Evolutionary conservation across 92 coral and sea anemone genomes (phyloP).

Genomic region (Montipora capitata): DNA sequence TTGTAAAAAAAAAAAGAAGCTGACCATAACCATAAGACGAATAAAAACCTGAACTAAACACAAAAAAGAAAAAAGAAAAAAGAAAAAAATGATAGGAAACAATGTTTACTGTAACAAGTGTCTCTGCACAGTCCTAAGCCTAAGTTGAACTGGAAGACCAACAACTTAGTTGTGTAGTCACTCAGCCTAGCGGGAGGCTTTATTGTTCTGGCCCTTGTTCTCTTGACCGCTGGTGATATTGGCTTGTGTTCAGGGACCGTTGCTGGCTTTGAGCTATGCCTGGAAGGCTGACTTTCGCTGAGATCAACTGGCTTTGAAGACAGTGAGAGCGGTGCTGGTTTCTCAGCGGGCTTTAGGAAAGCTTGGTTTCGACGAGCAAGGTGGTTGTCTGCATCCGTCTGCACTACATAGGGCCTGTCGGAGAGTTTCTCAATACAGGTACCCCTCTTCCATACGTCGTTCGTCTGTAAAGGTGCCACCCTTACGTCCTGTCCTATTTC

Average conservation of each 20-base stretch:
- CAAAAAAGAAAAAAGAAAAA: no score
- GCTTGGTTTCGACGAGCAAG: conserved; percentile 12
- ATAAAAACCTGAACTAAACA: no score
- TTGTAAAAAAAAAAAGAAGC: background rate
- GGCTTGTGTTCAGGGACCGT: conserved; percentile 3
- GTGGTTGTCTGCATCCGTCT: background rate
- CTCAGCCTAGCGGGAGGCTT: background rate
- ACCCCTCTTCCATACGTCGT: conserved; percentile 11
- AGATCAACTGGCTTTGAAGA: background rate
- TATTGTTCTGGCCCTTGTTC: background rate
- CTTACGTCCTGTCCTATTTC: conserved; percentile 25
- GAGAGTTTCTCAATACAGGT: conserved; percentile 38
- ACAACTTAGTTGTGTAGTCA: background rate
- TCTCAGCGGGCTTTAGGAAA: conserved; percentile 26
- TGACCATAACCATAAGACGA: no score
- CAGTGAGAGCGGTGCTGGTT: background rate
- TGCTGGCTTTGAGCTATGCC: background rate
- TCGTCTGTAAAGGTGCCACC: conserved; percentile 20
- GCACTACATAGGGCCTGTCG: conserved; percentile 8
- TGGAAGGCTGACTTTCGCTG: conserved; percentile 1
- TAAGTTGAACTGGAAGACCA: no score
- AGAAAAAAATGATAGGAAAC: no score
- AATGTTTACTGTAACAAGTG: no score
- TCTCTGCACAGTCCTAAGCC: no score
- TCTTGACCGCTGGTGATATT: background rate